Evolutionary conservation across 2,113 vertebrate species (phyloP), one percentile per base, ranked within the genome.

Genomic region (Montifringilla adamsi): DNA sequence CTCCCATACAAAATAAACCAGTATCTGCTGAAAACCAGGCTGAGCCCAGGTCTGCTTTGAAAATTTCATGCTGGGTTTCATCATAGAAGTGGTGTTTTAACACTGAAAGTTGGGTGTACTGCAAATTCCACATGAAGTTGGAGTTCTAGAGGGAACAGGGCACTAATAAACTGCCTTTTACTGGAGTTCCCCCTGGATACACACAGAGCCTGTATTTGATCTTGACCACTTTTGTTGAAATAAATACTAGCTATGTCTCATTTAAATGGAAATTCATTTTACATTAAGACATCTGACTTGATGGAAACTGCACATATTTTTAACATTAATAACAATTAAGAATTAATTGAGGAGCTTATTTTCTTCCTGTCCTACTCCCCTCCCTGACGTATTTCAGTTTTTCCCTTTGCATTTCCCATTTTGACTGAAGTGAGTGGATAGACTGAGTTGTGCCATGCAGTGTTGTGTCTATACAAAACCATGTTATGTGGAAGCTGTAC

Each of bases 351-450:
- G 7, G 35, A 35, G 3, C 16, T 35, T 20, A 5, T 56, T 53
- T 83, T 30, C 1, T 55, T 67, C 6, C 56, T 60, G 13, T 8
- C 3, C 3, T 16, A 1, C 3, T 11, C 7, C 2, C 4, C 2
- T 75, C 24, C 13, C 19, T 0, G 1, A 27, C 15, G 22, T 39
- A 2, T 78, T 89, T 81, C 64, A 66, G 8, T 28, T 77, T 92
- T 92, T 46, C 35, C 87, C 18, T 81, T 68, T 74, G 8, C 33
- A 26, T 91, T 87, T 85, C 31, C 59, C 20, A 5, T 63, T 90
- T 82, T 64, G 26, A 14, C 39, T 87, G 41, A 82, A 79, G 28
- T 22, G 10, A 81, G 37, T 23, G 0, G 0, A 10, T 80, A 33
- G 15, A 39, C 55, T 76, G 67, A 77, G 47, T 27, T 78, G 43